A percentile compares a stretch with the other conserved stretches of the same genome.
Conservation (phyloP, 2,888 invertebrate species). For the Maniola hyperantus region DNA sequence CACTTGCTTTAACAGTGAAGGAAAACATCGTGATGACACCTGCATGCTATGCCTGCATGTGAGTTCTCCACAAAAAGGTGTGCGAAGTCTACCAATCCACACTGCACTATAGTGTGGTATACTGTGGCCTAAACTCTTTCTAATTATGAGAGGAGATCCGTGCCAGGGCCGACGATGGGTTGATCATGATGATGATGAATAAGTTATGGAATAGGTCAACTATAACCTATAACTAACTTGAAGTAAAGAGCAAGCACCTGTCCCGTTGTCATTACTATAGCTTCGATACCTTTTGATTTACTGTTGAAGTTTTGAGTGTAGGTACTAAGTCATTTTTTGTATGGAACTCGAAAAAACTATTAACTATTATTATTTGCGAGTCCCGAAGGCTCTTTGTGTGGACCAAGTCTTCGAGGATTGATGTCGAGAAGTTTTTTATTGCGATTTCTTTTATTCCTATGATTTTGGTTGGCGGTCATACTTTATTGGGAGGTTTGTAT, state of each 20-base stretch:
- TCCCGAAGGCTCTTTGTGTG: slow-evolving; percentile 68
- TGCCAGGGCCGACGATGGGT: no score
- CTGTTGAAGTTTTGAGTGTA: slow-evolving; percentile 75
- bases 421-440: slow-evolving; percentile 60
- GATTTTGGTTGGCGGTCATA: not conserved
- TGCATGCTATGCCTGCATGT: no score
- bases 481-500: not conserved
- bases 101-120: no score
- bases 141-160: no score
- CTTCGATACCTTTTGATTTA: slow-evolving; percentile 75
- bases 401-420: slow-evolving; percentile 46
- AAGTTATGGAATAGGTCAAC: no score
- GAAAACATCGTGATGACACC: no score
- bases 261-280: slow-evolving; percentile 62
- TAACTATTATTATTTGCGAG: slow-evolving; percentile 78
- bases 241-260: slow-evolving; percentile 75
- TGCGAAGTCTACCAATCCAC: no score
- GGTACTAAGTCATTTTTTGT: slow-evolving; percentile 77
- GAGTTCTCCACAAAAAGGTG: no score
- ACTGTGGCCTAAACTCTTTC: no score
- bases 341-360: slow-evolving; percentile 79
- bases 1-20: no score
- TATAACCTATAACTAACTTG: slow-evolving; percentile 46
- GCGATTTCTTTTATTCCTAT: slow-evolving; percentile 34
- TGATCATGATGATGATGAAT: no score